Evolutionary conservation across 2,113 vertebrate genomes (phyloP).

Genomic region (Tupaia tana): DNA sequence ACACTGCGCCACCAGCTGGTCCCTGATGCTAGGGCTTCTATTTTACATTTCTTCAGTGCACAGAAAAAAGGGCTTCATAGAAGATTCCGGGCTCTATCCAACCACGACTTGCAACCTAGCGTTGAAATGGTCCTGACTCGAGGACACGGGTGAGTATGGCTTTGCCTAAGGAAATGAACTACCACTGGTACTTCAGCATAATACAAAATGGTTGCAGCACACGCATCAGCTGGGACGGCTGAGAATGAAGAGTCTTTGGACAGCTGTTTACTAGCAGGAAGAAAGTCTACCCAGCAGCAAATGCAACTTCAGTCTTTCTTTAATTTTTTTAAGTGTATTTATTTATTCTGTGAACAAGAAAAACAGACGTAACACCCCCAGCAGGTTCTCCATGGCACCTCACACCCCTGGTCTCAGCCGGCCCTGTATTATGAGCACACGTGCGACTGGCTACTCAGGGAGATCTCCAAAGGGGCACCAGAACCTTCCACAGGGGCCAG

Average conservation of each 20-base stretch:
- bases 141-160: background rate
- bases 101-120: background rate
- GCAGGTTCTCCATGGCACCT: no score
- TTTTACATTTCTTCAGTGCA: background rate
- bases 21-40: background rate
- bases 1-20: no score
- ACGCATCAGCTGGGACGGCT: background rate
- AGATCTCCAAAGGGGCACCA: no score
- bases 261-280: background rate
- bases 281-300: background rate
- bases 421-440: no score
- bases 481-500: no score
- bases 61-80: background rate
- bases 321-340: no score
- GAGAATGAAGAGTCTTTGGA: background rate
- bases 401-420: no score
- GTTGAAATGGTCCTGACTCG: background rate
- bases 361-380: no score
- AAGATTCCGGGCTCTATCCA: background rate
- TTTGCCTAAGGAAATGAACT: conserved; percentile 18
- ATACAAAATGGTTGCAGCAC: background rate
- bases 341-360: no score
- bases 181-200: background rate
- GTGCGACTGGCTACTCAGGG: no score
- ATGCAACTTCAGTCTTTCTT: background rate